These are phyloP conservation scores for Artemisiospiza belli DNA, from an alignment of 2,113 vertebrate species.

Conservation along the genomic window DNA sequence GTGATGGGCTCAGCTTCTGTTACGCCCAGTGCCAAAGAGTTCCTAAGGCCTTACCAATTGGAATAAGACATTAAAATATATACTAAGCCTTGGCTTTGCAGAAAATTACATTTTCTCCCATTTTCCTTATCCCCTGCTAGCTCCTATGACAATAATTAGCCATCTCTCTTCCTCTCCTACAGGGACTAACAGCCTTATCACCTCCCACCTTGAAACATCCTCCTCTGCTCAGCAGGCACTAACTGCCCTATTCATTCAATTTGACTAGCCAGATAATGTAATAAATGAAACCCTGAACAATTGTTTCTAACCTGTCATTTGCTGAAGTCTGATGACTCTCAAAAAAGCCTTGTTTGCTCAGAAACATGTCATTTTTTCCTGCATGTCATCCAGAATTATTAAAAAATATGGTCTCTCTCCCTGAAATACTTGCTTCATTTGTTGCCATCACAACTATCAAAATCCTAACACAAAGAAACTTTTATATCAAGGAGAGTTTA, in stretches of 20 bases:
- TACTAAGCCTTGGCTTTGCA: background rate
- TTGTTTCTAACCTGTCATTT: conserved; percentile 29
- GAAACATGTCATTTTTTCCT: background rate
- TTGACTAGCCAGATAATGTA: conserved; percentile 18
- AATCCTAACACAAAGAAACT: background rate
- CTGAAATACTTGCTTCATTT: background rate
- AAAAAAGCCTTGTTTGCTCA: background rate
- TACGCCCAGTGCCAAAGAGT: background rate
- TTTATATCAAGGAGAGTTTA: background rate
- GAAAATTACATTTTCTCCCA: background rate
- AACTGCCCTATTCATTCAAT: conserved; percentile 9
- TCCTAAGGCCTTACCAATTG: background rate
- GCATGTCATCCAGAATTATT: background rate
- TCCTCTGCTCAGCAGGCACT: conserved; percentile 29
- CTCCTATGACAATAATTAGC: conserved; percentile 39
- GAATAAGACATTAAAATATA: background rate
- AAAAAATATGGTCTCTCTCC: background rate
- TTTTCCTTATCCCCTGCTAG: background rate
- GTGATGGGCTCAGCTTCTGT: background rate
- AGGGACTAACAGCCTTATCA: conserved; percentile 10
- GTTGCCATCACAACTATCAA: background rate
- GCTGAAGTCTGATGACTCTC: background rate
- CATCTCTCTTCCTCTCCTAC: conserved; percentile 14
- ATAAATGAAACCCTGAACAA: conserved; percentile 29
- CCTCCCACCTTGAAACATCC: background rate